A percentile compares a stretch with the other conserved stretches of the same genome.
These are phyloP conservation scores for Bombus haemorrhoidalis DNA, from an alignment of 1,140 invertebrate species.

Conservation along the genomic window DNA sequence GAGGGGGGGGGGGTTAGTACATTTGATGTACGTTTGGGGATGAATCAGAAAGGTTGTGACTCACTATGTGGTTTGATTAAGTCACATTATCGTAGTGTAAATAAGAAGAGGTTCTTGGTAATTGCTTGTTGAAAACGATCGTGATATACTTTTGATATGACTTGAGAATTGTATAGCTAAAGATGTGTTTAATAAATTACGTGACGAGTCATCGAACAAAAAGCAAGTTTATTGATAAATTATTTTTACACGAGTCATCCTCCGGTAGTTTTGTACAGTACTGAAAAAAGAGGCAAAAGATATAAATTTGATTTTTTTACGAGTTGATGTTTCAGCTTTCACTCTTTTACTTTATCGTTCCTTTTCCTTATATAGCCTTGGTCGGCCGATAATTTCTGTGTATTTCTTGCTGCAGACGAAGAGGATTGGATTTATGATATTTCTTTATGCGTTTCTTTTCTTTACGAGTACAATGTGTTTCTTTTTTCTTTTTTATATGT, in stretches of 20 bases:
- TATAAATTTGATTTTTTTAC: background rate
- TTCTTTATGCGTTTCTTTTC: background rate
- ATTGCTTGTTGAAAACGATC: too few relatives aligned
- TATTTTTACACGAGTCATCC: background rate
- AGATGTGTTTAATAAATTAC: too few relatives aligned
- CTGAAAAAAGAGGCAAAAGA: background rate
- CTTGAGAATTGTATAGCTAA: too few relatives aligned
- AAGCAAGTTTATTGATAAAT: background rate
- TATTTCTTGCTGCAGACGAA: background rate
- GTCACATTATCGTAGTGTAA: background rate
- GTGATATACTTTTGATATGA: too few relatives aligned
- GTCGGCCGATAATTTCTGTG: background rate
- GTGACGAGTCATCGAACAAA: too few relatives aligned
- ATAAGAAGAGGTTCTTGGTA: too few relatives aligned
- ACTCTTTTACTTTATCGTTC: background rate
- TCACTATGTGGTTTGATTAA: background rate
- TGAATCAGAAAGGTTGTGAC: background rate
- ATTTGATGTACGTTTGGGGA: too few relatives aligned
- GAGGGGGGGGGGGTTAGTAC: rapidly evolving
- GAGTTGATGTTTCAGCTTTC: background rate
- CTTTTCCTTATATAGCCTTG: constrained; percentile 1
- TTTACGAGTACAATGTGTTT: background rate
- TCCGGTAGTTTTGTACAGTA: background rate
- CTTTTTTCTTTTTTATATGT: background rate
- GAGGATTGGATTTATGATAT: background rate